Conservation (phyloP, 2,888 invertebrate genomes). For the Ernsta delagoae region DNA sequence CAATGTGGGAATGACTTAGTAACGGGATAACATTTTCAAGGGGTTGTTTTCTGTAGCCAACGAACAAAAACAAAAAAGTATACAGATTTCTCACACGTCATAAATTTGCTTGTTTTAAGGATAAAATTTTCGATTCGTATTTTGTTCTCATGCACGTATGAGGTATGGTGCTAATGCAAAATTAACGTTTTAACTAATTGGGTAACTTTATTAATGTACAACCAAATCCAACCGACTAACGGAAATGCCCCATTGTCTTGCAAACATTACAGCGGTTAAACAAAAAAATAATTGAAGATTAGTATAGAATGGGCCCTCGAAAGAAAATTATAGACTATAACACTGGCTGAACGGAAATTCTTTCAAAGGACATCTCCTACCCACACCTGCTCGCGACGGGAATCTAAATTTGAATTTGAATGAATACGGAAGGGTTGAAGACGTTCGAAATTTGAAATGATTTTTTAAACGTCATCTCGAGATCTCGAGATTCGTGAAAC, state of each 20-base stretch:
- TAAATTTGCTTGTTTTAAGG: too few relatives aligned
- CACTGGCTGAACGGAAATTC: slow-evolving; percentile 62
- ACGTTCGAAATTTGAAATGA: slow-evolving; percentile 52
- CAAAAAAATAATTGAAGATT: slow-evolving; percentile 31
- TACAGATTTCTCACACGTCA: slow-evolving; percentile 8
- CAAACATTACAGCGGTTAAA: slow-evolving; percentile 15
- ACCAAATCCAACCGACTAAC: background rate
- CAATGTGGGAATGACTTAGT: slow-evolving; percentile 40
- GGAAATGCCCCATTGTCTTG: slow-evolving; percentile 10
- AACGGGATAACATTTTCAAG: slow-evolving; percentile 18
- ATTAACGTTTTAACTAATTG: background rate
- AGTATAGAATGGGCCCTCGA: slow-evolving; percentile 30
- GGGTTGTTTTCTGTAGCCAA: slow-evolving; percentile 22
- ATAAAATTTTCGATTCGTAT: too few relatives aligned
- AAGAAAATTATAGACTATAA: slow-evolving; percentile 46
- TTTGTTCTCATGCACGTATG: background rate
- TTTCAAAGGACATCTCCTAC: slow-evolving; percentile 62
- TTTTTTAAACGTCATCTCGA: slow-evolving; percentile 18
- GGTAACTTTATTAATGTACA: background rate
- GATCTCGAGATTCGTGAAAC: slow-evolving; percentile 13
- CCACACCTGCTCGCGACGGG: slow-evolving; percentile 72
- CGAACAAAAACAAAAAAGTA: slow-evolving; percentile 17
- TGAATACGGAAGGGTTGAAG: slow-evolving; percentile 68
- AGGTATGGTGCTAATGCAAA: background rate
- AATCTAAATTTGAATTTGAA: slow-evolving; percentile 74